Conservation (phyloP, 2,113 vertebrate genomes). For the Calidris pygmaea region DNA sequence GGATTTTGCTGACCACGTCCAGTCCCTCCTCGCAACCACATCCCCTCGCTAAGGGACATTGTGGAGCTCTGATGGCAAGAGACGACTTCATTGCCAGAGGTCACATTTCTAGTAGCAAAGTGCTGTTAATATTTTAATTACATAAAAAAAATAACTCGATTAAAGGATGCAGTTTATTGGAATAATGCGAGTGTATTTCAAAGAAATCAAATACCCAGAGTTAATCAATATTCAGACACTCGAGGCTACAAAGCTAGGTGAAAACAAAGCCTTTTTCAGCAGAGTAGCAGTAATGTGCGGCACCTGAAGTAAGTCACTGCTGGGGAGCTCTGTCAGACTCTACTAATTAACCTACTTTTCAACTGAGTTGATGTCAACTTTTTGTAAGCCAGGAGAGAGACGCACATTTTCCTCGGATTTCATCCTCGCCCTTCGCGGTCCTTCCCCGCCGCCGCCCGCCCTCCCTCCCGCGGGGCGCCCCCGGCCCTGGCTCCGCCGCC, state of each 20-base stretch:
- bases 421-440: neutral
- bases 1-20: neutral
- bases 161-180: neutral
- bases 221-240: slow-evolving; percentile 61
- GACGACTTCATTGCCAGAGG: neutral
- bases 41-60: neutral
- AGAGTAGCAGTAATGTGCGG: neutral
- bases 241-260: slow-evolving; percentile 34
- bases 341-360: slow-evolving; percentile 76
- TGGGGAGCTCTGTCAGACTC: slow-evolving; percentile 53
- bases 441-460: neutral
- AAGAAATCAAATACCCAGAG: slow-evolving; percentile 35
- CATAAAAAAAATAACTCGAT: neutral
- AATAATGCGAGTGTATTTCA: slow-evolving; percentile 9
- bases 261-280: slow-evolving; percentile 52
- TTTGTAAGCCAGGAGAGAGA: neutral
- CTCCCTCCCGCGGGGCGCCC: neutral
- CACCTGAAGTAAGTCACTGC: slow-evolving; percentile 68
- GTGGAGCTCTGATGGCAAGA: neutral
- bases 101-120: neutral
- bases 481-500: neutral
- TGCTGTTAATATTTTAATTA: slow-evolving; percentile 25
- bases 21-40: neutral
- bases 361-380: slow-evolving; percentile 46
- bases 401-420: neutral